A percentile compares a stretch with the other conserved stretches of the same genome.
Conservation (phyloP, 2,797 vertebrate species). For the Tauraco hartlaubi region DNA sequence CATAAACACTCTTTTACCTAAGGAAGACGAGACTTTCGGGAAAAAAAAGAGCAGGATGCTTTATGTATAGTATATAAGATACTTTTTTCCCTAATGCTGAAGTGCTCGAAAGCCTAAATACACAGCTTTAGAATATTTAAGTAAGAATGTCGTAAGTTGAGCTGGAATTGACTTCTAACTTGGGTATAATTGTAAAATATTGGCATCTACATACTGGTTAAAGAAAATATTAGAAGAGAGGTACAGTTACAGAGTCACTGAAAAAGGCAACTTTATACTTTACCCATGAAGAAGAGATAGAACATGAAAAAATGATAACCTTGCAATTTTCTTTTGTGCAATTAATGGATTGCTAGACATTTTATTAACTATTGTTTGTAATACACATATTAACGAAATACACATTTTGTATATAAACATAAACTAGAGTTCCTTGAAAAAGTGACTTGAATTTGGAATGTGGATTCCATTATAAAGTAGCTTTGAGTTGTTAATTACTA, state of each 20-base stretch:
- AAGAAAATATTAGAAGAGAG: background rate
- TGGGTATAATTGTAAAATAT: background rate
- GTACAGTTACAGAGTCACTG: background rate
- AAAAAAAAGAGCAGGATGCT: background rate
- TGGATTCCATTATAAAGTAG: background rate
- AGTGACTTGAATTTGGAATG: background rate
- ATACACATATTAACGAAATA: background rate
- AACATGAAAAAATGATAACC: background rate
- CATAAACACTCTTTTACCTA: background rate
- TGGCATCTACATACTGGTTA: background rate
- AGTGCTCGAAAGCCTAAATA: background rate
- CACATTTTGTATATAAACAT: background rate
- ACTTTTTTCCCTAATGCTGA: background rate
- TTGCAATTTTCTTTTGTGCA: background rate
- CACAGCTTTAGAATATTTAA: background rate
- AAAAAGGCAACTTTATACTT: background rate
- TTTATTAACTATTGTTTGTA: background rate
- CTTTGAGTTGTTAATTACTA: background rate
- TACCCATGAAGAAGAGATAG: background rate
- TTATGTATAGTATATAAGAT: background rate
- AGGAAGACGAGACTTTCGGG: accelerated
- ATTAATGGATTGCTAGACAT: background rate
- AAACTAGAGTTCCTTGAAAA: background rate
- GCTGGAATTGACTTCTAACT: background rate
- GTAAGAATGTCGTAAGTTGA: background rate